Percentiles rank a stretch among this genome's conserved stretches.
Evolutionary conservation across 2,888 invertebrate genomes (phyloP).

Genomic region (Blastobasis adustella): DNA sequence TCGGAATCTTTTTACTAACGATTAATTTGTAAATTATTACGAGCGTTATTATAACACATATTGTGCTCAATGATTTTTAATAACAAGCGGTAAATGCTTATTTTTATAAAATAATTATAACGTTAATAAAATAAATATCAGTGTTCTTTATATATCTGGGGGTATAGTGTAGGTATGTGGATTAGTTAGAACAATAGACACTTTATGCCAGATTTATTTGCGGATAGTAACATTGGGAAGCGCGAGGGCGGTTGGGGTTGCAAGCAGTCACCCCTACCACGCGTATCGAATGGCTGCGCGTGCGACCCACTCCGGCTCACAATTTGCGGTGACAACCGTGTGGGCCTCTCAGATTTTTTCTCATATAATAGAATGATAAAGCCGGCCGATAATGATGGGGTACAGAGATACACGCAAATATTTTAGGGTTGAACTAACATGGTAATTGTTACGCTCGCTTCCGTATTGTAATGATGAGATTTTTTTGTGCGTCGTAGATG

Average conservation of each 20-base stretch:
- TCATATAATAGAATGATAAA: constrained; percentile 27
- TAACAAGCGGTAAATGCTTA: too few relatives aligned
- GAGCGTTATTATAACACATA: too few relatives aligned
- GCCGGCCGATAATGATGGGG: constrained; percentile 7
- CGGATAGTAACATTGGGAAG: too few relatives aligned
- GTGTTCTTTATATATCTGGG: too few relatives aligned
- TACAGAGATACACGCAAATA: constrained; percentile 7
- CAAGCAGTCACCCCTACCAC: constrained; percentile 22
- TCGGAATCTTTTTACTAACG: too few relatives aligned
- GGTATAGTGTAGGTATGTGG: too few relatives aligned
- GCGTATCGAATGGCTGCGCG: constrained; percentile 44
- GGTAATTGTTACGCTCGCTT: constrained; percentile 23
- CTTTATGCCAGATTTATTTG: too few relatives aligned
- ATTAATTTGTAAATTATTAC: too few relatives aligned
- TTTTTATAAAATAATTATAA: too few relatives aligned
- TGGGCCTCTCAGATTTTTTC: constrained; percentile 29
- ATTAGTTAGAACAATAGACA: too few relatives aligned
- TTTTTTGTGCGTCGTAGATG: neutral
- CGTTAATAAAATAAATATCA: too few relatives aligned
- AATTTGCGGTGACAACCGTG: constrained; percentile 58
- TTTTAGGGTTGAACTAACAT: constrained; percentile 36
- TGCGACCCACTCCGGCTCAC: constrained; percentile 27
- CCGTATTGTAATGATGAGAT: constrained; percentile 8
- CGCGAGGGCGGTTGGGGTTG: constrained; percentile 14
- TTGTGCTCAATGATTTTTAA: too few relatives aligned